Evolutionary conservation across 2,888 invertebrate genomes (phyloP).

Genomic region (Protonemura montana): DNA sequence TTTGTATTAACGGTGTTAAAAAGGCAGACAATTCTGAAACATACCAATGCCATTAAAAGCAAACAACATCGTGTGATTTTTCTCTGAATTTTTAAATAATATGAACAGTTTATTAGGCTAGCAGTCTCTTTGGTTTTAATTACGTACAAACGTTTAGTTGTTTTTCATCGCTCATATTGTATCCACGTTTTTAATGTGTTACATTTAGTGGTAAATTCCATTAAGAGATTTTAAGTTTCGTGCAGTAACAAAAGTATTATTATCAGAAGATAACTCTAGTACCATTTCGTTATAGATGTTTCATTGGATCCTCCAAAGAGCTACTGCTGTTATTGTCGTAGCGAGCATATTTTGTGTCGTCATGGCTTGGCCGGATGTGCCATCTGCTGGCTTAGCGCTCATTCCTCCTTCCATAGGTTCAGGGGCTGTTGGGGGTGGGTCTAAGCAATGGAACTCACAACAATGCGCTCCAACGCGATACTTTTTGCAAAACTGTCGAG

Average conservation of each 20-base stretch:
- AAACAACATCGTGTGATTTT: neutral
- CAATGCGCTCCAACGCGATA: slow-evolving; percentile 85
- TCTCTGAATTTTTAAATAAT: too few species aligned
- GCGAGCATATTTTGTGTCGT: slow-evolving; percentile 1
- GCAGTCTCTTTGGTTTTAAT: too few species aligned
- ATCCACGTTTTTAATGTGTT: too few species aligned
- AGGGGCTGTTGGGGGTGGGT: slow-evolving; percentile 55
- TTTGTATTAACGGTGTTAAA: neutral
- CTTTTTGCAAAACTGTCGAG: slow-evolving; percentile 79
- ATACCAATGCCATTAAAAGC: neutral
- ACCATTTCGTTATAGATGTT: neutral
- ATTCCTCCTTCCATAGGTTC: slow-evolving; percentile 27
- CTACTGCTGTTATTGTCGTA: neutral
- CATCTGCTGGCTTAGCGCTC: slow-evolving; percentile 15
- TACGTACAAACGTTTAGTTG: too few species aligned
- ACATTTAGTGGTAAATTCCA: too few species aligned
- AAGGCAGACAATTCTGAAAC: neutral
- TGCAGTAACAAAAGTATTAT: too few species aligned
- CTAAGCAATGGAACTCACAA: slow-evolving; percentile 89
- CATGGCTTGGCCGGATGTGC: neutral
- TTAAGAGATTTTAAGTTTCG: too few species aligned
- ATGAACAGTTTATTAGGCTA: too few species aligned
- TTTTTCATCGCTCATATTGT: too few species aligned
- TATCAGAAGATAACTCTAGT: too few species aligned
- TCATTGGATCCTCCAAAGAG: slow-evolving; percentile 27